A percentile compares a stretch with the other conserved stretches of the same genome.
These are phyloP conservation scores for Hylyphantes graminicola DNA, from an alignment of 1,140 invertebrate species.

Conservation along the genomic window DNA sequence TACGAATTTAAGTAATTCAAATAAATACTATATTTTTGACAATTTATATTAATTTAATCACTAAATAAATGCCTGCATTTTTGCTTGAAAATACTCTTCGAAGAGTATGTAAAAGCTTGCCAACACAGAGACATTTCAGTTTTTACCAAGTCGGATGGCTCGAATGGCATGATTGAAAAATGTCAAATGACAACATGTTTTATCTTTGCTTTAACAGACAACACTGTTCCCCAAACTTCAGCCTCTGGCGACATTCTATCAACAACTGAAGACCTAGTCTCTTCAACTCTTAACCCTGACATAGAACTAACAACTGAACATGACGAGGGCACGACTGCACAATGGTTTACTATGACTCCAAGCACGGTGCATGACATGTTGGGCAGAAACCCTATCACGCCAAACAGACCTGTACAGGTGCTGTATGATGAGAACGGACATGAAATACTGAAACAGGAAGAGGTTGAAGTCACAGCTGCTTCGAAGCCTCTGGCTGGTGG, in stretches of 20 bases:
- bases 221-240: conserved; percentile 26
- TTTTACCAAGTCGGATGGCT: conserved; percentile 9
- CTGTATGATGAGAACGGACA: conserved; percentile 48
- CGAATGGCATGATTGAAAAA: conserved; percentile 28
- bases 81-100: too few species aligned
- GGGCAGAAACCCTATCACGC: conserved; percentile 7
- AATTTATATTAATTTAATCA: too few species aligned
- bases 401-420: conserved; percentile 23
- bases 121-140: too few species aligned
- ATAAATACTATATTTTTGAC: too few species aligned
- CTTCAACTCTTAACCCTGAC: conserved; percentile 44
- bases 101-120: too few species aligned
- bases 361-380: not conserved
- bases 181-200: not conserved
- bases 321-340: conserved; percentile 52
- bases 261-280: conserved; percentile 1
- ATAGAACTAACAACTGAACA: conserved; percentile 50
- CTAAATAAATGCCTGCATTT: too few species aligned
- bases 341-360: conserved; percentile 54
- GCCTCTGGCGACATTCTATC: conserved; percentile 26
- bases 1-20: too few species aligned
- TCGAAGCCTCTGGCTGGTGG: not conserved
- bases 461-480: not conserved
- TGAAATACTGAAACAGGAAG: conserved; percentile 43
- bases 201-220: conserved; percentile 46